Percentiles rank a stretch among this genome's conserved stretches.
Conservation (phyloP, 2,113 vertebrate species). For the Zapus hudsonius region DNA sequence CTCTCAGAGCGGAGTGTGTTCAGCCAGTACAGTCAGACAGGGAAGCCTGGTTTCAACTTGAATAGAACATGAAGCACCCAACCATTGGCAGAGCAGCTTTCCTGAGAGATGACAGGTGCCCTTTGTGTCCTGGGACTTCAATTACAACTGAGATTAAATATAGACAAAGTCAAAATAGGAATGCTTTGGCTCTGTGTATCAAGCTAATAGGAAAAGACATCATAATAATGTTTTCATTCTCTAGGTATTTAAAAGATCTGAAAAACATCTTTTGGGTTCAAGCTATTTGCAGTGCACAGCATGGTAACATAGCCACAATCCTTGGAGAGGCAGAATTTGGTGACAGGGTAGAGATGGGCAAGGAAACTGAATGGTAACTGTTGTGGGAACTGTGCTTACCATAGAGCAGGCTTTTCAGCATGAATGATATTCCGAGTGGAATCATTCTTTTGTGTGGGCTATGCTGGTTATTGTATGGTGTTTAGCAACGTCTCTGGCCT, state of each 20-base stretch:
- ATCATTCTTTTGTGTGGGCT: background rate
- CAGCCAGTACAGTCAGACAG: background rate
- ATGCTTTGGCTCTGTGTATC: background rate
- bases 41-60: conserved; percentile 47
- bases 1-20: background rate
- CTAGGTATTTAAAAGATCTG: conserved; percentile 34
- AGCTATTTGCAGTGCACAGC: background rate
- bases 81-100: conserved; percentile 9
- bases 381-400: too few species aligned
- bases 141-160: background rate
- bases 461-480: background rate
- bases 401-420: rapidly evolving
- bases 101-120: background rate
- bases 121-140: background rate
- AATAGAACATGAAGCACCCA: conserved; percentile 25
- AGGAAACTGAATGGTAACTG: background rate
- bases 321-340: background rate
- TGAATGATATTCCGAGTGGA: rapidly evolving
- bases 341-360: too few species aligned
- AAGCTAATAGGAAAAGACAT: conserved; percentile 10
- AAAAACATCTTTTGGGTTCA: background rate
- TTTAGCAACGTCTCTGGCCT: background rate
- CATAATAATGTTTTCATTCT: background rate
- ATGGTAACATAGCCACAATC: background rate
- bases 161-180: conserved; percentile 28